Conservation (phyloP, 1,140 invertebrate species). For the Drosophila ficusphila region DNA sequence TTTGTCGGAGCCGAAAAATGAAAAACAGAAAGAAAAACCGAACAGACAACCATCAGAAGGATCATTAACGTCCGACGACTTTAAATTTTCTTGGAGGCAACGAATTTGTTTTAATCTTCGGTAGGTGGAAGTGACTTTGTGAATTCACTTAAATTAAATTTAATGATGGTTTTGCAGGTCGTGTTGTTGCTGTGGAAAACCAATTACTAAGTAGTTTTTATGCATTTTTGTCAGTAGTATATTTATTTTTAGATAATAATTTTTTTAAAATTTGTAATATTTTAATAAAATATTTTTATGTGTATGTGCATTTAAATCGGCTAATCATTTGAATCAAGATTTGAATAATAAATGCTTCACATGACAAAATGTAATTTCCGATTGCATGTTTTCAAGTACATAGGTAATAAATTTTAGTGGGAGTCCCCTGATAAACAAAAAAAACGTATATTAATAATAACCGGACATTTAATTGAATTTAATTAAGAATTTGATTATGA, state of each 20-base stretch:
- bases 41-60: neutral
- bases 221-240: too few species aligned
- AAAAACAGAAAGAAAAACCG: too few species aligned
- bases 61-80: neutral
- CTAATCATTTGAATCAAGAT: neutral
- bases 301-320: neutral
- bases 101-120: constrained; percentile 8
- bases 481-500: too few species aligned
- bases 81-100: constrained; percentile 2
- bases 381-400: neutral
- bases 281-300: neutral
- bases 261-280: neutral
- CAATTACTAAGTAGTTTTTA: neutral
- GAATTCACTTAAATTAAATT: neutral
- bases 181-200: neutral
- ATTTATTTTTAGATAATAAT: too few species aligned
- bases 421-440: too few species aligned
- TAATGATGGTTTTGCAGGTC: constrained; percentile 5
- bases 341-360: neutral
- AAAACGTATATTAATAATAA: too few species aligned
- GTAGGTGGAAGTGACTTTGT: neutral
- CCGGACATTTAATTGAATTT: too few species aligned
- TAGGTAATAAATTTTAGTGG: too few species aligned
- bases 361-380: neutral
- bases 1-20: constrained; percentile 1